phyloP scores from a whole-genome alignment of 2,888 invertebrate species.

The Acanthosepion lycidas region DNA sequence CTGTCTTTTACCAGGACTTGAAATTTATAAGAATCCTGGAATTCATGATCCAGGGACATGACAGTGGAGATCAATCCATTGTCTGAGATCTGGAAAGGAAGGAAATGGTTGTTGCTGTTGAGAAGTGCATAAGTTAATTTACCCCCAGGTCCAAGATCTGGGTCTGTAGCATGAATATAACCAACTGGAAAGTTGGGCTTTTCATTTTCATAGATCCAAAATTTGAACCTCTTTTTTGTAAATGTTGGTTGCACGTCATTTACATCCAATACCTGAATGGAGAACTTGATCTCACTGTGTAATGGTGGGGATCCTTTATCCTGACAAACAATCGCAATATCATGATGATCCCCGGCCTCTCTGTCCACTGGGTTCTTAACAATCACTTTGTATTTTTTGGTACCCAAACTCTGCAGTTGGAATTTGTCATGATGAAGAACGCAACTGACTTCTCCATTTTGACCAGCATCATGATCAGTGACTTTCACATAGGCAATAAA shows the following conservation, averaged over 20 bases:
- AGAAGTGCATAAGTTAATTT: background rate
- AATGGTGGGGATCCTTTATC: background rate
- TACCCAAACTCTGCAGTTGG: background rate
- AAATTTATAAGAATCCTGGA: constrained; percentile 45
- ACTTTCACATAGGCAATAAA: constrained; percentile 12
- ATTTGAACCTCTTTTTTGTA: background rate
- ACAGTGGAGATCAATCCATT: background rate
- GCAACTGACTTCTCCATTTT: background rate
- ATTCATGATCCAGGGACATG: background rate
- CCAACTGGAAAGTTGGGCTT: background rate
- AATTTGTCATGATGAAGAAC: constrained; percentile 12
- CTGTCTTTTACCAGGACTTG: constrained; percentile 88
- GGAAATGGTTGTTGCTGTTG: background rate
- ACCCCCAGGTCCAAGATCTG: background rate
- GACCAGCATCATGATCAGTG: background rate
- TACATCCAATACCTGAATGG: background rate
- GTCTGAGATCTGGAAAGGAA: background rate
- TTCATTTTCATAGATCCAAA: background rate
- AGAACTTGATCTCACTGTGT: background rate
- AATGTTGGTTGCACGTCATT: background rate
- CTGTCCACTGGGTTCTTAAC: background rate
- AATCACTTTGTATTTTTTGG: constrained; percentile 9
- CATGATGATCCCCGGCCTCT: background rate
- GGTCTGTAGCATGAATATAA: background rate
- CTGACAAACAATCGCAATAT: background rate